phyloP scores from a whole-genome alignment of 2,888 invertebrate species.

The Agrotis exclamationis region DNA sequence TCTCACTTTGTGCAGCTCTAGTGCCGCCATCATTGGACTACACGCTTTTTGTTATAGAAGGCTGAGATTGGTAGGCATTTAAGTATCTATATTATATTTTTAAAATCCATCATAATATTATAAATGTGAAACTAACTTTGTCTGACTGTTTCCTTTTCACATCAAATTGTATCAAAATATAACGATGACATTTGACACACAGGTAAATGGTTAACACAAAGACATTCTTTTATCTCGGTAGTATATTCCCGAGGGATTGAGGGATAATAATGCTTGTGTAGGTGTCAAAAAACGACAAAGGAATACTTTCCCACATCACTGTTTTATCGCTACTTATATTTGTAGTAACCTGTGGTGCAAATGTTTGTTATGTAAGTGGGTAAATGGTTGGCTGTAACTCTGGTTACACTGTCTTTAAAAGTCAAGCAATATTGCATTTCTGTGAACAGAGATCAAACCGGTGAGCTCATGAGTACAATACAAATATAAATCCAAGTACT shows the following conservation, averaged over 20 bases:
- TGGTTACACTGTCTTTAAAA: too few relatives aligned
- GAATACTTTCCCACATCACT: not conserved
- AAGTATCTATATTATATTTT: not conserved
- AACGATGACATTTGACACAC: too few relatives aligned
- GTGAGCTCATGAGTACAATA: constrained; percentile 6
- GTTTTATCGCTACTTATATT: not conserved
- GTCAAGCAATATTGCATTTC: too few relatives aligned
- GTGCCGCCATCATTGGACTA: constrained; percentile 25
- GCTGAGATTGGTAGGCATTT: not conserved
- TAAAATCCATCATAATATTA: not conserved
- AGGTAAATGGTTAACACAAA: too few relatives aligned
- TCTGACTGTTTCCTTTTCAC: not conserved
- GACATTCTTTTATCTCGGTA: too few relatives aligned
- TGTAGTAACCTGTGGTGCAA: constrained; percentile 1
- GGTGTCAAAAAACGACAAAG: not conserved
- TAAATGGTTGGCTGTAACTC: not conserved
- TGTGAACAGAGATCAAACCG: constrained; percentile 6
- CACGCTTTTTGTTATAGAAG: constrained; percentile 4
- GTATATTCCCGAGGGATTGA: too few relatives aligned
- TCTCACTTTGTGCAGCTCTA: constrained; percentile 16
- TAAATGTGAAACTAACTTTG: not conserved
- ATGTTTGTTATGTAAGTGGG: not conserved
- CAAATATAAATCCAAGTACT: constrained; percentile 9
- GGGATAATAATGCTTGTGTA: too few relatives aligned
- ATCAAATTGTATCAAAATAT: too few relatives aligned